Conservation (phyloP, 2,888 invertebrate species). For the Napeogenes inachia region DNA sequence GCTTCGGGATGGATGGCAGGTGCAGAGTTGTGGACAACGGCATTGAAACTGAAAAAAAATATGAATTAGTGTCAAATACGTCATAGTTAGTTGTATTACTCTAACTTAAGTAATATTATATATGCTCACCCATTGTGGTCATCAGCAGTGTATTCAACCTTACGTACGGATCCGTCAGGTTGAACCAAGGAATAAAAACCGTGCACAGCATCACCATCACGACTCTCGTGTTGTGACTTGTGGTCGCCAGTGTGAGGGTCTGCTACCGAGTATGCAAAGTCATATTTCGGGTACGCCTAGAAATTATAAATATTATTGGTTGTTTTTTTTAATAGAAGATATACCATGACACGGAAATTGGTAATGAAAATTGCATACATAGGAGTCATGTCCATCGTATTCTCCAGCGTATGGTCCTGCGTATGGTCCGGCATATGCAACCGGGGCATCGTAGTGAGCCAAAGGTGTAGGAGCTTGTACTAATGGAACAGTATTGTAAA, state of each 20-base stretch:
- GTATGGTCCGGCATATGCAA: constrained; percentile 21
- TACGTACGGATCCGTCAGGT: constrained; percentile 62
- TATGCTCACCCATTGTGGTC: constrained; percentile 54
- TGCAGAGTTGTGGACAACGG: constrained; percentile 65
- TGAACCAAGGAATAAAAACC: constrained; percentile 74
- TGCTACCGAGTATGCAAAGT: constrained; percentile 70
- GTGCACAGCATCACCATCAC: constrained; percentile 66
- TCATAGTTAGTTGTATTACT: not conserved
- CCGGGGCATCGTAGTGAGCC: constrained; percentile 13
- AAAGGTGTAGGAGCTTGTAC: constrained; percentile 9
- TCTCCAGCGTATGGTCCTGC: constrained; percentile 17
- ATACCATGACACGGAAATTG: too few relatives aligned
- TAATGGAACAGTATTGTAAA: constrained; percentile 22
- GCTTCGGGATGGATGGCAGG: constrained; percentile 55
- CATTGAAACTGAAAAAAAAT: constrained; percentile 61
- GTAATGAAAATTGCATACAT: constrained; percentile 24
- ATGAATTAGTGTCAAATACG: not conserved
- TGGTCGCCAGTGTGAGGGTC: constrained; percentile 74
- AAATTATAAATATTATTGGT: not conserved
- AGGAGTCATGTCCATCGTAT: constrained; percentile 53
- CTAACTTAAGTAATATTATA: not conserved
- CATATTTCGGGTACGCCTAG: constrained; percentile 28
- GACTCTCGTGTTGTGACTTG: constrained; percentile 37
- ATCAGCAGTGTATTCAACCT: constrained; percentile 58
- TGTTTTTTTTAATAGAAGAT: not conserved